Conservation (phyloP, 2,113 vertebrate species). For the Sorex fumeus region DNA sequence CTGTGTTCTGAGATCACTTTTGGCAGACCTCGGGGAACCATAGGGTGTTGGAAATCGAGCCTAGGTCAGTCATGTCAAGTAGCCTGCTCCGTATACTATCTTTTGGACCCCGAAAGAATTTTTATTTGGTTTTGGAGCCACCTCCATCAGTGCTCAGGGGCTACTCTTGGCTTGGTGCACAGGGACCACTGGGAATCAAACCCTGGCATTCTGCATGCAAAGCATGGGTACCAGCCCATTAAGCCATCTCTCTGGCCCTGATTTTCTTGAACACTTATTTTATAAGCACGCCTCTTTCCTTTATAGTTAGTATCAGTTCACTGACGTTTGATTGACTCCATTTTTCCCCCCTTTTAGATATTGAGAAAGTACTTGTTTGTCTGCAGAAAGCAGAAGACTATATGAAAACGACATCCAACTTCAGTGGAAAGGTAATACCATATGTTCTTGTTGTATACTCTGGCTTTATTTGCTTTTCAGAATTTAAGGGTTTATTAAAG, state of each 20-base stretch:
- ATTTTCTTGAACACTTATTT: constrained; percentile 63
- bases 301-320: background rate
- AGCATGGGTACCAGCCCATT: background rate
- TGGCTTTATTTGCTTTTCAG: constrained; percentile 47
- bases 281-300: constrained; percentile 31
- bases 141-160: no score
- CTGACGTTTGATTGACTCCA: constrained; percentile 27
- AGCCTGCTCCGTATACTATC: no score
- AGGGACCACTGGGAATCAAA: no score
- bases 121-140: no score
- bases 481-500: constrained; percentile 22
- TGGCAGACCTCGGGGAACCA: no score
- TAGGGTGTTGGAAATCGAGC: no score
- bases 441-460: constrained; percentile 8
- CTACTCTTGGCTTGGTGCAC: no score
- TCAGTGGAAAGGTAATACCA: constrained; percentile 92
- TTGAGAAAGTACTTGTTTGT: constrained; percentile 92
- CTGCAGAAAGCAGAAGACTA: constrained; percentile 94
- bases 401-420: constrained; percentile 91
- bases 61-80: no score
- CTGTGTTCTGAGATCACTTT: no score
- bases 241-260: background rate
- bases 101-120: no score
- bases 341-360: constrained; percentile 82
- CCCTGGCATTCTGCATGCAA: no score